Evolutionary conservation across 2,113 vertebrate genomes (phyloP).

Genomic region (Tupaia chinensis): DNA sequence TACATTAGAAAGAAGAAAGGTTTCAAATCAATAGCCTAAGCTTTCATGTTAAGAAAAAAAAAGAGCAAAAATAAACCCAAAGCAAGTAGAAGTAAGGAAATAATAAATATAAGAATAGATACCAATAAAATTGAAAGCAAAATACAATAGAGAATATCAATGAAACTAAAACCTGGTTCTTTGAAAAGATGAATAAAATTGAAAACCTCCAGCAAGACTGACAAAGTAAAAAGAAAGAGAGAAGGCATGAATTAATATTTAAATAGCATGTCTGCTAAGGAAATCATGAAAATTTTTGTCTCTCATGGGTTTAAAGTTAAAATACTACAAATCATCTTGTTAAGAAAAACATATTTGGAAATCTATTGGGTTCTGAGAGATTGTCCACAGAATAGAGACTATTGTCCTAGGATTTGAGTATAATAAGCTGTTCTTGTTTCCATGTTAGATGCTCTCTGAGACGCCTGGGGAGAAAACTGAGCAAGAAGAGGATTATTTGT

Average conservation of each 20-base stretch:
- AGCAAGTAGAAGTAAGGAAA: neutral
- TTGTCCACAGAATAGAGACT: neutral
- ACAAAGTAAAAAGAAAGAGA: neutral
- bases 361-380: neutral
- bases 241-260: neutral
- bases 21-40: constrained; percentile 5
- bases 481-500: neutral
- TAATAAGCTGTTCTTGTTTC: neutral
- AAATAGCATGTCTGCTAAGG: neutral
- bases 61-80: neutral
- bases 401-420: neutral
- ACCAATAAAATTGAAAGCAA: neutral
- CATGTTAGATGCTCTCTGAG: neutral
- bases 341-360: neutral
- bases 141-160: neutral
- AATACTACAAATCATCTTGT: neutral
- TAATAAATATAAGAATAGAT: neutral
- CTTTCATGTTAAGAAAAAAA: neutral
- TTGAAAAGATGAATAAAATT: neutral
- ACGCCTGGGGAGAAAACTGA: neutral
- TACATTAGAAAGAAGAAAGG: neutral
- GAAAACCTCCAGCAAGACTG: neutral
- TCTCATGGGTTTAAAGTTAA: neutral
- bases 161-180: neutral
- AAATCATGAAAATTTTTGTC: neutral